These are phyloP conservation scores for Anas flavirostris DNA, from an alignment of 2,797 vertebrate species.

Conservation along the genomic window DNA sequence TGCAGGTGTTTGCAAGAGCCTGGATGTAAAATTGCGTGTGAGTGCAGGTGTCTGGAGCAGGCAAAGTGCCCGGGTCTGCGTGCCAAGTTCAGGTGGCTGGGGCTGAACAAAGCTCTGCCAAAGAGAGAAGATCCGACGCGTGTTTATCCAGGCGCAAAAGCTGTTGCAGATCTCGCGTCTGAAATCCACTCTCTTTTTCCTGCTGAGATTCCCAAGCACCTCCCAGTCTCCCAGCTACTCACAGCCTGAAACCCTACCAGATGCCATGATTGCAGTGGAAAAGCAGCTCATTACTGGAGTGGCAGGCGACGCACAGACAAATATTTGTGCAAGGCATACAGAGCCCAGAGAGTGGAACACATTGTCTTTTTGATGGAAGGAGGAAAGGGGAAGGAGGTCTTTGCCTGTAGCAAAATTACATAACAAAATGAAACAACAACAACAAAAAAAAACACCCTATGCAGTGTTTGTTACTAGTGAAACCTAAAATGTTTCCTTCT, in stretches of 20 bases:
- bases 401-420: neutral
- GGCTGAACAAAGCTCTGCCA: neutral
- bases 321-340: conserved; percentile 63
- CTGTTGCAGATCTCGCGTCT: neutral
- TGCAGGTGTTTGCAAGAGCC: neutral
- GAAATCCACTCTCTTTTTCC: neutral
- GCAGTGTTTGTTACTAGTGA: neutral
- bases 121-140: fast-evolving
- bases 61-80: neutral
- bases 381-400: neutral
- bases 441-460: neutral
- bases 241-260: neutral
- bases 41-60: neutral
- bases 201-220: conserved; percentile 49
- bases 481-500: neutral
- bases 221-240: conserved; percentile 46
- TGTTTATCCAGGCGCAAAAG: neutral
- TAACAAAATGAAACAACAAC: neutral
- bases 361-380: neutral
- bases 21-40: fast-evolving
- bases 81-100: neutral
- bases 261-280: conserved; percentile 29
- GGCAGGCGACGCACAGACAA: conserved; percentile 41
- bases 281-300: conserved; percentile 24
- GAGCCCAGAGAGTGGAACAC: conserved; percentile 14